Conservation (phyloP, 53 echinoderm and acorn worm species). For the Luidia sarsii region DNA sequence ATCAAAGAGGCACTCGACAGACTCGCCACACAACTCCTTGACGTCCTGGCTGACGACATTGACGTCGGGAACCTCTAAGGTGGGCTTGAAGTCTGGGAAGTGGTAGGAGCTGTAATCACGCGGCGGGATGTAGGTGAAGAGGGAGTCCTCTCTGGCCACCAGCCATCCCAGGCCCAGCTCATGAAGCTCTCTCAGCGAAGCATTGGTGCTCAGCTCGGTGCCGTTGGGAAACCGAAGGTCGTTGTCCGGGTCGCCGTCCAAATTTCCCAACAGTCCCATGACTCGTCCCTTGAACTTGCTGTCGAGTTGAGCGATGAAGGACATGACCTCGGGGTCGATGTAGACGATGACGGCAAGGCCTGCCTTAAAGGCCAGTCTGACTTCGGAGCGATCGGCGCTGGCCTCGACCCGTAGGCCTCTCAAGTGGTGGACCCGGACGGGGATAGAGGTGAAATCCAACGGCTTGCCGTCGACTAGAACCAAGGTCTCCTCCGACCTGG, state of each 20-base stretch:
- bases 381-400: conserved; percentile 34
- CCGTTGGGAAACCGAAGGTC: conserved; percentile 55
- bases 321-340: conserved; percentile 52
- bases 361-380: conserved; percentile 34
- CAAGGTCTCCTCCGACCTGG: conserved; percentile 28
- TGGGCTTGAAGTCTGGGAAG: conserved; percentile 48
- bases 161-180: conserved; percentile 54
- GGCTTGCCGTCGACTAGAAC: conserved; percentile 54
- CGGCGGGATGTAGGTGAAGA: conserved; percentile 65
- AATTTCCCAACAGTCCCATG: conserved; percentile 61
- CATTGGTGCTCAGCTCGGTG: background rate
- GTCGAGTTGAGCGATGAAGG: conserved; percentile 63
- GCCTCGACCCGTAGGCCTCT: conserved; percentile 12
- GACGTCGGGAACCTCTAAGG: conserved; percentile 49
- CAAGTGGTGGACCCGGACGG: background rate
- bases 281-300: conserved; percentile 38
- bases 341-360: conserved; percentile 40
- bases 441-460: conserved; percentile 1
- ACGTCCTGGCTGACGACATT: conserved; percentile 54
- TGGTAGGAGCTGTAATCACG: conserved; percentile 57
- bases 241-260: conserved; percentile 58
- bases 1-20: conserved; percentile 60
- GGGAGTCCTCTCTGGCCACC: conserved; percentile 31
- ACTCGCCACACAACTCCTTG: conserved; percentile 58
- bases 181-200: conserved; percentile 55